Base-by-base conservation (phyloP, 2,113 vertebrate species). In the Ceyx margarethae region DNA sequence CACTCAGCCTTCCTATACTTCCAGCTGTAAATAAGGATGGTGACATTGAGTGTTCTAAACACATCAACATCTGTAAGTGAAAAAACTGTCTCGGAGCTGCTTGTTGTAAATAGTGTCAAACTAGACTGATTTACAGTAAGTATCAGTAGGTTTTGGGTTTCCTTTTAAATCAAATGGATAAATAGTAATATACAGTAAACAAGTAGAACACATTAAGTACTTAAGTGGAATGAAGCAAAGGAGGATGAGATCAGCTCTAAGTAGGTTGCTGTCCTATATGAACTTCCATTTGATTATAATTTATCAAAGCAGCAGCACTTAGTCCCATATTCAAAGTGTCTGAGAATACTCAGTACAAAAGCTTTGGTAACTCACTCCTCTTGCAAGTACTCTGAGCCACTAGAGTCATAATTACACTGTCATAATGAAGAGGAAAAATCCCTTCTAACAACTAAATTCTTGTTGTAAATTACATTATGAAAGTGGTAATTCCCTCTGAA, bases 321-420 rank as follows among this genome's bases (percentile, higher is more conserved):
- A 74, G 40, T 65, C 72, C 85, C 7, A 3, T 4, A 42, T 11
- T 84, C 81, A 51, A 48, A 89, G 71, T 54, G 71, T 73, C 51
- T 57, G 53, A 93, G 86, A 92, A 93, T 40, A 71, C 56, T 77
- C 81, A 25, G 91, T 35, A 85, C 77, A 82, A 93, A 87, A 89
- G 91, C 91, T 74, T 12, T 71, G 73, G 42, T 81, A 95, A 90
- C 92, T 94, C 85, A 37, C n/a, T 85, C 58, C 90, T 87, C 91
- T 87, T 77, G 48, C 94, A 94, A 96, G 86, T 48, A 87, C 64
- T 89, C 92, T 19, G 57, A 93, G 91, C 90, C 89, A 71, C 91
- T 60, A 58, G 72, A 92, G 81, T 65, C 89, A 89, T 93, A 95
- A 97, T 96, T 94, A 96, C 87, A 66, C 61, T 94, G 93, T 91